These are phyloP conservation scores for Apodemus sylvaticus DNA, from an alignment of 2,113 vertebrate species.

Conservation along the genomic window DNA sequence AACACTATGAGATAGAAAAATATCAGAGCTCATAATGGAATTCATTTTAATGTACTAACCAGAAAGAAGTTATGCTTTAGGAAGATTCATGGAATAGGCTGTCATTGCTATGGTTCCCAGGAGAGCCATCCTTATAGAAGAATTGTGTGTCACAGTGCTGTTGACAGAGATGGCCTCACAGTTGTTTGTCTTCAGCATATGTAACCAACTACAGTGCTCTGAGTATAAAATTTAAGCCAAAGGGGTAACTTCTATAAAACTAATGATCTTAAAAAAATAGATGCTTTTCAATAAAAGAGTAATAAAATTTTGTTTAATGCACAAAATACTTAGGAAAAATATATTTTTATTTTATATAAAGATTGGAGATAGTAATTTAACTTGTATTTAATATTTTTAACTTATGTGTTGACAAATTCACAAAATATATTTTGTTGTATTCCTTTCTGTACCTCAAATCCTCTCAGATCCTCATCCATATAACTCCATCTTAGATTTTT, in stretches of 20 bases:
- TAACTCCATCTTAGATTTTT: not conserved
- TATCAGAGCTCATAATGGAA: not conserved
- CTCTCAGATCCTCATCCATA: not conserved
- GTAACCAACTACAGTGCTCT: not conserved
- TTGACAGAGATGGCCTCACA: not conserved
- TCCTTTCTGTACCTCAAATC: not conserved
- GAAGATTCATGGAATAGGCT: not conserved
- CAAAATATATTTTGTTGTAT: not conserved
- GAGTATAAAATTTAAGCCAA: not conserved
- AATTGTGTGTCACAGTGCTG: not conserved
- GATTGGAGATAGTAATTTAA: not conserved
- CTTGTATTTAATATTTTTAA: not conserved
- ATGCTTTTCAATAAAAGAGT: not conserved
- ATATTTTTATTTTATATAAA: not conserved
- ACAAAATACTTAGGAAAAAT: not conserved
- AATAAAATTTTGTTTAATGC: not conserved
- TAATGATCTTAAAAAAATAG: not conserved
- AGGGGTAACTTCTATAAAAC: not conserved
- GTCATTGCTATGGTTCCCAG: not conserved
- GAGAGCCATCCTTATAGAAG: not conserved
- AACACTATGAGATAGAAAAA: not conserved
- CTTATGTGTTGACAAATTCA: not conserved
- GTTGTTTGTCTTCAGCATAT: not conserved
- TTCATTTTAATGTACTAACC: conserved; percentile 5
- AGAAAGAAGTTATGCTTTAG: not conserved